Evolutionary conservation across 1,140 invertebrate genomes (phyloP), one percentile per base, ranked within the genome.

Genomic region (Pararge aegeria): DNA sequence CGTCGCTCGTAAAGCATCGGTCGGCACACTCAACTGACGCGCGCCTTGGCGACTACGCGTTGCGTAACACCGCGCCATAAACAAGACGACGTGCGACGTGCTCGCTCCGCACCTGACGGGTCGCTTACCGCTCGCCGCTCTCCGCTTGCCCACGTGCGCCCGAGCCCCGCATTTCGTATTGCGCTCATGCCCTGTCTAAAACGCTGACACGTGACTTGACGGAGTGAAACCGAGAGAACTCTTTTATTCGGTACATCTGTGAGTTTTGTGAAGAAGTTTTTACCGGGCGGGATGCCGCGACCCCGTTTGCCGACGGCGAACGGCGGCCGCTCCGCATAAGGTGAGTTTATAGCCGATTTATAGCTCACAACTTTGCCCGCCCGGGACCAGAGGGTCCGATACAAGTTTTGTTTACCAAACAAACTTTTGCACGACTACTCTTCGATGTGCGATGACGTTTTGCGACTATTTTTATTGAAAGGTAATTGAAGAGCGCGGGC

Each of bases 11-110:
- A 90, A 90, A 90, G 73, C 84, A 90, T 90, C 87, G 86, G 83
- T 76, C 89, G 80, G 78, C 86, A 90, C 88, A 90, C 84, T 90
- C 88, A 75, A 80, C 83, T 90, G 88, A 90, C 89, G 89, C 86
- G 87, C 82, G 83, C 71, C 80, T 78, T 75, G 83, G 83, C 81
- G 81, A 84, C 78, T 80, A 89, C 89, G 86, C 86, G 89, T 88
- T 87, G 87, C 85, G 87, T 86, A 89, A 90, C 83, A 77, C 60
- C 80, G 73, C 78, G 75, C 80, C 75, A 84, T 87, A 87, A 88
- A 88, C 85, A 88, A 87, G 77, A 75, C 77, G 81, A 80, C 76
- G 75, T 77, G 69, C 63, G 75, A 77, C 24, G 24, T 4, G 69
- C 63, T 75, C 77, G 70, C 72, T 55, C 66, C 71, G 70, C 76